phyloP scores from a whole-genome alignment of 1,140 invertebrate genomes.

The Sipha flava region DNA sequence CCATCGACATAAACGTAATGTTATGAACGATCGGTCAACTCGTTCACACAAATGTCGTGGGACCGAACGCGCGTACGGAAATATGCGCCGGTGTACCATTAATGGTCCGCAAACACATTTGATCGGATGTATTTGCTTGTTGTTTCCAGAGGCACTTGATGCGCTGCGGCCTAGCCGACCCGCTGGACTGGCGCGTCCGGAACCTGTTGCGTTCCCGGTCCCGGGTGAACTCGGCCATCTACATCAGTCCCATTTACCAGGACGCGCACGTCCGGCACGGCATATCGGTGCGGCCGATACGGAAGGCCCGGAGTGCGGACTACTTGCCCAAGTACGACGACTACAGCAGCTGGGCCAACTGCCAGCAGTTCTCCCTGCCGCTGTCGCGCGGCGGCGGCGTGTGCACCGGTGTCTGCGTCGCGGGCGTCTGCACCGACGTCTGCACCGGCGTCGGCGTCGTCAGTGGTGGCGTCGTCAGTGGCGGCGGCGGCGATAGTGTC shows the following conservation, averaged over 20 bases:
- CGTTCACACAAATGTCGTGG: too few species aligned
- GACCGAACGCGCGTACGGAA: too few species aligned
- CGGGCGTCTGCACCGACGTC: background rate
- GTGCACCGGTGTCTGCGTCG: background rate
- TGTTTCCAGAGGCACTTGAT: conserved; percentile 35
- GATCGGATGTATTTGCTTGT: too few species aligned
- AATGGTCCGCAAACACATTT: too few species aligned
- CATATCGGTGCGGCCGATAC: conserved; percentile 12
- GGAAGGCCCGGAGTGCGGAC: conserved; percentile 36
- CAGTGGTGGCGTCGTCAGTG: background rate
- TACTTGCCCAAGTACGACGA: conserved; percentile 31
- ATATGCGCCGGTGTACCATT: too few species aligned
- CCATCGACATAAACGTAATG: too few species aligned
- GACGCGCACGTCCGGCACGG: conserved; percentile 28
- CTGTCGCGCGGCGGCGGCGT: background rate
- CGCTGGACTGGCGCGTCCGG: conserved; percentile 31
- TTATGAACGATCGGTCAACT: too few species aligned
- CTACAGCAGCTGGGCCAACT: conserved; percentile 22
- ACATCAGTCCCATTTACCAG: conserved; percentile 36
- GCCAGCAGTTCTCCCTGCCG: background rate
- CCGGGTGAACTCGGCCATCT: conserved; percentile 40
- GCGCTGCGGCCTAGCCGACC: conserved; percentile 34
- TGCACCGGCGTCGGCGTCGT: background rate
- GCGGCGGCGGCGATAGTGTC: background rate
- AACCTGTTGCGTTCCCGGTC: conserved; percentile 34